Conservation (phyloP, 2,888 invertebrate species). For the Apamea anceps region DNA sequence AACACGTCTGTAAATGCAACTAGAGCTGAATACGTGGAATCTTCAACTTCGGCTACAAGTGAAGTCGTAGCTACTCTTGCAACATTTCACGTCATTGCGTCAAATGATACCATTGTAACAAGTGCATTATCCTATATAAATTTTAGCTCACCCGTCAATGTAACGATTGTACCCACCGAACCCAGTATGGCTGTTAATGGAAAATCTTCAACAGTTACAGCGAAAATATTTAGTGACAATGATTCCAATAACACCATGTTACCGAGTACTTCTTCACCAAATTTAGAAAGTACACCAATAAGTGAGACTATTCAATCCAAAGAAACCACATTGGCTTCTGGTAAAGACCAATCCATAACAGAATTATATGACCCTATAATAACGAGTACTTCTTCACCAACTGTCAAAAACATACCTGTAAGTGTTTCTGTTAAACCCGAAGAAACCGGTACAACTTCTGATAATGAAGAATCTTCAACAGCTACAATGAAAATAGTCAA, state of each 20-base stretch:
- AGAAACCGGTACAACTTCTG: background rate
- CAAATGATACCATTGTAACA: constrained; percentile 11
- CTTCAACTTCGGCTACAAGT: background rate
- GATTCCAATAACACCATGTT: background rate
- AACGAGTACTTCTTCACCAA: background rate
- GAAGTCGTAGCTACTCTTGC: background rate
- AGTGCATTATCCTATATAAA: background rate
- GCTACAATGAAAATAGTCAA: background rate
- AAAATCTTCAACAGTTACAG: background rate
- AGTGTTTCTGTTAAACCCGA: background rate
- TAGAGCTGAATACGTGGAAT: background rate
- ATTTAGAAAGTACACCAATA: background rate
- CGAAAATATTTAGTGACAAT: background rate
- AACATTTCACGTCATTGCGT: background rate
- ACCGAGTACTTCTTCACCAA: background rate
- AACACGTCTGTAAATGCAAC: constrained; percentile 7
- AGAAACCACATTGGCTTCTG: background rate
- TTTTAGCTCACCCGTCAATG: background rate
- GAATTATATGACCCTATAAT: background rate
- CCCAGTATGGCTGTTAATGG: background rate
- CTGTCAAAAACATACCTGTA: background rate
- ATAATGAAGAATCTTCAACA: background rate
- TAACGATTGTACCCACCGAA: background rate
- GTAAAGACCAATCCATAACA: background rate
- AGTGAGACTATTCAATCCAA: background rate